phyloP scores from a whole-genome alignment of 1,140 invertebrate species.

The Drosophila pandora region DNA sequence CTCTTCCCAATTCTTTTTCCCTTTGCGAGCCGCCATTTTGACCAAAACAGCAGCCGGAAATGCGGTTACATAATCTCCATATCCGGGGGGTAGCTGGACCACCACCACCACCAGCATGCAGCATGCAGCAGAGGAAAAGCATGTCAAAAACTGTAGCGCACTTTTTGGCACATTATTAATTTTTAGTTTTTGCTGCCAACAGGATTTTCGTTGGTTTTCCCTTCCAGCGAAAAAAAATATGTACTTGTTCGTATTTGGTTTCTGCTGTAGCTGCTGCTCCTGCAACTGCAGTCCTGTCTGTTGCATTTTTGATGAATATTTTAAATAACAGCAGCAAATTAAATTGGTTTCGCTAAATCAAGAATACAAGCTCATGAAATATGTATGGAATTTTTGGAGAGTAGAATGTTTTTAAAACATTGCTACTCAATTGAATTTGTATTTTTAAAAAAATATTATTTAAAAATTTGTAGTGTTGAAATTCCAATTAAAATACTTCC shows the following conservation, averaged over 20 bases:
- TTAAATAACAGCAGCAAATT: slow-evolving; percentile 43
- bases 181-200: slow-evolving; percentile 46
- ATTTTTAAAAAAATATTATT: background rate
- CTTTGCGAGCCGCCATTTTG: slow-evolving; percentile 39
- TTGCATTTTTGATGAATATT: slow-evolving; percentile 51
- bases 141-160: slow-evolving; percentile 58
- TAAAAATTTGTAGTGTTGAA: background rate
- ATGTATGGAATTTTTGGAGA: background rate
- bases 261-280: slow-evolving; percentile 14
- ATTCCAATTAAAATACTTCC: too few species aligned
- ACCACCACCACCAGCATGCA: background rate
- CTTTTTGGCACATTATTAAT: slow-evolving; percentile 67
- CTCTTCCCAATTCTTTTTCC: slow-evolving; percentile 26
- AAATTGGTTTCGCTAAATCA: slow-evolving; percentile 31
- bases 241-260: slow-evolving; percentile 28
- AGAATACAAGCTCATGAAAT: slow-evolving; percentile 3
- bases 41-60: slow-evolving; percentile 58
- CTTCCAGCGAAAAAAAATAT: slow-evolving; percentile 6
- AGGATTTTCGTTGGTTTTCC: slow-evolving; percentile 22
- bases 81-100: slow-evolving; percentile 20
- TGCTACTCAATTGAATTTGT: background rate
- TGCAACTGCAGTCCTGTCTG: slow-evolving; percentile 18
- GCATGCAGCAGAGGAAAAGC: background rate
- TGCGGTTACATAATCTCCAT: slow-evolving; percentile 75
- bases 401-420: background rate